Evolutionary conservation across 1,140 invertebrate genomes (phyloP), one percentile per base, ranked within the genome.

Genomic region (Halesus radiatus): DNA sequence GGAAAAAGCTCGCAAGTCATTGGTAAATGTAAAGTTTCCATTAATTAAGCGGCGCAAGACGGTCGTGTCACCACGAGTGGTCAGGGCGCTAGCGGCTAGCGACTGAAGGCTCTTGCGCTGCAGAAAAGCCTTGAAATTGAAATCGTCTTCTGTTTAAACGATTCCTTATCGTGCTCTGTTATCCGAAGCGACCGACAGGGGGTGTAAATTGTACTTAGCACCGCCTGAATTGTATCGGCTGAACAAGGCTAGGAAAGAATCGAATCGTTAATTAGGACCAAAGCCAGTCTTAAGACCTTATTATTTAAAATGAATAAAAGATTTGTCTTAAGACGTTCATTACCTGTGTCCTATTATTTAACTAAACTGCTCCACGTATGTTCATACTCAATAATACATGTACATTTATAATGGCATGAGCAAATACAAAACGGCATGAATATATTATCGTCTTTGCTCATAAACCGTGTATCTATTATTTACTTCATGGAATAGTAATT

Each of bases 131-230:
- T 68, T 68, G 16, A 73, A 73, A 60, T 76, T 76, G 53, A 76
- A 60, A 76, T 58, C 73, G 32, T 32, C 45, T 73, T 23, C 26
- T 8, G 26, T 73, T 76, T 76, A 76, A 76, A 32, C 53, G 73
- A 76, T 76, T 56, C 23, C 53, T 76, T 76, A 76, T 76, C 73
- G 13, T 32, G 15, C 32, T 72, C 68, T 72, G 68, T n/a, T 72
- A 72, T 72, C 68, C n/a, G 23, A 37, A 66, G 62, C 56, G 18
- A 60, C 18, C 56, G 23, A 23, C 56, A 60, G 18, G 20, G 56
- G 56, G 56, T 60, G 56, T 20, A 60, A 60, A 23, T 60, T 60
- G 56, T 60, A 60, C 23, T 60, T 20, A 60, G 23, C 23, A 23
- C 23, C 56, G 56, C 18, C 8, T 13, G n/a, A 60, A 60, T 13